Evolutionary conservation across 2,888 invertebrate species (phyloP).

Genomic region (Campoplex nolae): DNA sequence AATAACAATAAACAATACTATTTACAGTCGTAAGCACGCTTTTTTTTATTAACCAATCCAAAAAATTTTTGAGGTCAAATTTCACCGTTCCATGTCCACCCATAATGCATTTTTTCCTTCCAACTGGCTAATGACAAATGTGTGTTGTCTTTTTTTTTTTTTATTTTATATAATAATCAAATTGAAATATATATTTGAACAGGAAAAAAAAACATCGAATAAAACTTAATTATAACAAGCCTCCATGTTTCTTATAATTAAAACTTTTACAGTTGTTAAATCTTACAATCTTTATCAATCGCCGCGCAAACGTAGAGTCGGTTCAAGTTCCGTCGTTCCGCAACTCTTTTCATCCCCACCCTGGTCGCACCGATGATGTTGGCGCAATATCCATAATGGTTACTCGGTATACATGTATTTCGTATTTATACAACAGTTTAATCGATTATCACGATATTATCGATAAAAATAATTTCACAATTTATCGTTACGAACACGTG

Average conservation of each 20-base stretch:
- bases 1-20: conserved; percentile 68
- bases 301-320: conserved; percentile 71
- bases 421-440: conserved; percentile 55
- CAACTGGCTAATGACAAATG: conserved; percentile 44
- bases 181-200: conserved; percentile 26
- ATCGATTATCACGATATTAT: conserved; percentile 49
- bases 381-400: conserved; percentile 78
- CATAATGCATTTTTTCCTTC: conserved; percentile 76
- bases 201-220: conserved; percentile 62
- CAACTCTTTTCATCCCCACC: conserved; percentile 69
- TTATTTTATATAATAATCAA: conserved; percentile 36
- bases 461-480: conserved; percentile 67
- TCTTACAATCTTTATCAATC: conserved; percentile 71
- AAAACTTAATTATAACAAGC: conserved; percentile 44
- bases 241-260: conserved; percentile 36
- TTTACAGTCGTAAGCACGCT: conserved; percentile 68
- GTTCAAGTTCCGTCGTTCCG: conserved; percentile 65
- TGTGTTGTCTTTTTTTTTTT: conserved; percentile 21
- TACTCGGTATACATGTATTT: conserved; percentile 44
- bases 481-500: conserved; percentile 68
- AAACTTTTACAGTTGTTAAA: conserved; percentile 59
- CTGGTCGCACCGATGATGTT: conserved; percentile 74
- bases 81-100: conserved; percentile 78
- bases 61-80: conserved; percentile 75
- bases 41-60: conserved; percentile 69